phyloP scores from a whole-genome alignment of 2,797 vertebrate species.

The Poecile montanus region DNA sequence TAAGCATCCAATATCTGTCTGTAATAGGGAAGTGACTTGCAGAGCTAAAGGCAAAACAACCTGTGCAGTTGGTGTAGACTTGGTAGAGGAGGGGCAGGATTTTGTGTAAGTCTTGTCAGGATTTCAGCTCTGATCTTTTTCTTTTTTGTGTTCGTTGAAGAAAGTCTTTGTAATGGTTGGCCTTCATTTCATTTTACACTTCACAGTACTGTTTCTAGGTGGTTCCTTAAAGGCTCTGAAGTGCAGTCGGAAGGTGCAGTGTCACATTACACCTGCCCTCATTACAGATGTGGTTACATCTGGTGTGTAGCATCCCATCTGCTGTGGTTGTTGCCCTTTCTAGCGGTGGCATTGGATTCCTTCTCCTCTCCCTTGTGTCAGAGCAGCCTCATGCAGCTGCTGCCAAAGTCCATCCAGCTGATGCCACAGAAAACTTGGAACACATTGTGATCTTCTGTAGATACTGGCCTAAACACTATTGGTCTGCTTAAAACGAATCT shows the following conservation, averaged over 20 bases:
- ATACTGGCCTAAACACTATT: neutral
- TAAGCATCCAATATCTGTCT: neutral
- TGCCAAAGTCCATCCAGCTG: neutral
- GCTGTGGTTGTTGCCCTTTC: neutral
- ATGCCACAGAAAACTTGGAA: neutral
- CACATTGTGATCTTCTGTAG: neutral
- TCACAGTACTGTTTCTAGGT: neutral
- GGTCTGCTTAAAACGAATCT: neutral
- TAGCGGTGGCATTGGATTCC: neutral
- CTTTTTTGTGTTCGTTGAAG: neutral
- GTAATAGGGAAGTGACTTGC: neutral
- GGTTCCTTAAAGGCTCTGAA: neutral
- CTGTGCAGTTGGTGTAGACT: neutral
- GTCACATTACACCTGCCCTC: neutral
- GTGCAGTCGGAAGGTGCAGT: neutral
- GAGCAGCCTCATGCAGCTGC: neutral
- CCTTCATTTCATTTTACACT: neutral
- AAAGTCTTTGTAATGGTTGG: neutral
- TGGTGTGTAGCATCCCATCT: neutral
- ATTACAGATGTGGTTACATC: neutral
- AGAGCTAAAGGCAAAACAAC: neutral
- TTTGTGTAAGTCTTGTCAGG: neutral
- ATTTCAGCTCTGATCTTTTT: neutral
- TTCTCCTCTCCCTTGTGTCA: neutral
- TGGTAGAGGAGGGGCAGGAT: neutral